Conservation (phyloP, 1,140 invertebrate genomes). For the Oncopodura yosiiana region DNA sequence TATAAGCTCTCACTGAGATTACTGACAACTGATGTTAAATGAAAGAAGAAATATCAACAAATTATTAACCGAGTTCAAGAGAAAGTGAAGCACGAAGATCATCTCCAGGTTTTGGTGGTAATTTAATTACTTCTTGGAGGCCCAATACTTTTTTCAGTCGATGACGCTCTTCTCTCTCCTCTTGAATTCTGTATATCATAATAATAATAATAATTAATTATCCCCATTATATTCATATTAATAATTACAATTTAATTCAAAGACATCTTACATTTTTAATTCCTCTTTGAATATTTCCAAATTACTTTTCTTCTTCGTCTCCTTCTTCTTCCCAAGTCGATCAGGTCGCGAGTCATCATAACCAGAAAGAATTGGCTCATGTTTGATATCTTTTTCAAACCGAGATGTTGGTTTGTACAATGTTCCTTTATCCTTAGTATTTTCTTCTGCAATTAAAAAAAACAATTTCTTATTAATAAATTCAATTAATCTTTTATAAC, state of each 20-base stretch:
- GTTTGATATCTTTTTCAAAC: conserved; percentile 45
- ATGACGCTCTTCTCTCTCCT: conserved; percentile 92
- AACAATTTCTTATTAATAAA: conserved; percentile 22
- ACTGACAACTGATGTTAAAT: conserved; percentile 9
- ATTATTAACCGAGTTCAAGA: conserved; percentile 35
- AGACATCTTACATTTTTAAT: conserved; percentile 60
- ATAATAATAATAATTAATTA: not conserved
- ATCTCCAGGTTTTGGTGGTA: conserved; percentile 36
- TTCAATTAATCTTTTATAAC: not conserved
- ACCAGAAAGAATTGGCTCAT: conserved; percentile 7
- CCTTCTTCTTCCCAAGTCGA: conserved; percentile 60
- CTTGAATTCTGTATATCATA: conserved; percentile 65
- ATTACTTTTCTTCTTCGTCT: conserved; percentile 90
- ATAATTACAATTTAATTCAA: not conserved
- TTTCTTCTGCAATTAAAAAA: conserved; percentile 55
- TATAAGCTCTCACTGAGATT: conserved; percentile 31
- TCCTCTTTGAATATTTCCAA: conserved; percentile 95
- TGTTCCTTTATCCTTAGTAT: conserved; percentile 78
- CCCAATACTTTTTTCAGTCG: conserved; percentile 47
- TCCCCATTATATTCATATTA: not conserved
- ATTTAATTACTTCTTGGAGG: conserved; percentile 37
- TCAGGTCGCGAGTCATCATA: conserved; percentile 43
- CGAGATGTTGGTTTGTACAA: conserved; percentile 86
- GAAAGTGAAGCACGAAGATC: conserved; percentile 34
- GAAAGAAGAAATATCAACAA: conserved; percentile 17